A percentile compares a stretch with the other conserved stretches of the same genome.
These are phyloP conservation scores for Hippasteria phrygiana DNA, from an alignment of 53 echinoderm and acorn worm species.

Conservation along the genomic window DNA sequence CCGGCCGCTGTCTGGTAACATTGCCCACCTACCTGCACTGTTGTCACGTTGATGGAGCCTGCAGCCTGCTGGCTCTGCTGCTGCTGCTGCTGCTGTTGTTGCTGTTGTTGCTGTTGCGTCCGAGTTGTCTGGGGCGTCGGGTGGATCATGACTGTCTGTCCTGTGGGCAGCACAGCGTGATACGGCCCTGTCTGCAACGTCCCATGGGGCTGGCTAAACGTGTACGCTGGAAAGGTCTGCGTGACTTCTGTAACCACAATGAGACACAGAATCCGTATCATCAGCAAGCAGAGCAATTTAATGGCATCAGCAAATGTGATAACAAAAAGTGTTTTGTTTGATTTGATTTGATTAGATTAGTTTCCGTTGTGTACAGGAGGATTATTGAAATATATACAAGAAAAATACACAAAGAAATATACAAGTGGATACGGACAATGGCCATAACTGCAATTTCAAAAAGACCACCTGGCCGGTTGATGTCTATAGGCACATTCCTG, in stretches of 20 bases:
- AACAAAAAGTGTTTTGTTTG: too few relatives aligned
- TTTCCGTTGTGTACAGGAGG: too few relatives aligned
- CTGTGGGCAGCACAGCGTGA: constrained; percentile 50
- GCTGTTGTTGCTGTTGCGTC: constrained; percentile 73
- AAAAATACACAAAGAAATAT: too few relatives aligned
- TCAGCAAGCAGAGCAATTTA: too few relatives aligned
- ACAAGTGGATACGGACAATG: too few relatives aligned
- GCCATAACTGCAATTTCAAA: too few relatives aligned
- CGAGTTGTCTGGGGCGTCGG: constrained; percentile 50
- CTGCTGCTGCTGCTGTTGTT: constrained; percentile 78
- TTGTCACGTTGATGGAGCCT: constrained; percentile 34
- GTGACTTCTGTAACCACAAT: constrained; percentile 33
- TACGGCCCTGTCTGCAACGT: constrained; percentile 14
- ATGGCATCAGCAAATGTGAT: too few relatives aligned
- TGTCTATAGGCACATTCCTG: too few relatives aligned
- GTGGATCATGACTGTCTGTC: constrained; percentile 53
- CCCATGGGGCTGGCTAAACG: constrained; percentile 38
- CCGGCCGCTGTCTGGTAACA: not conserved
- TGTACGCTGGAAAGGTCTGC: constrained; percentile 65
- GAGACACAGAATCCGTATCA: not conserved
- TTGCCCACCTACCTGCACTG: constrained; percentile 40
- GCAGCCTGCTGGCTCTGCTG: constrained; percentile 66
- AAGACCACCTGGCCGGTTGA: too few relatives aligned
- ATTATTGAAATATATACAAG: too few relatives aligned
- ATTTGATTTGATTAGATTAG: too few relatives aligned